Base-by-base conservation (phyloP, 2,113 vertebrate genomes). In the Polypterus bichir region DNA sequence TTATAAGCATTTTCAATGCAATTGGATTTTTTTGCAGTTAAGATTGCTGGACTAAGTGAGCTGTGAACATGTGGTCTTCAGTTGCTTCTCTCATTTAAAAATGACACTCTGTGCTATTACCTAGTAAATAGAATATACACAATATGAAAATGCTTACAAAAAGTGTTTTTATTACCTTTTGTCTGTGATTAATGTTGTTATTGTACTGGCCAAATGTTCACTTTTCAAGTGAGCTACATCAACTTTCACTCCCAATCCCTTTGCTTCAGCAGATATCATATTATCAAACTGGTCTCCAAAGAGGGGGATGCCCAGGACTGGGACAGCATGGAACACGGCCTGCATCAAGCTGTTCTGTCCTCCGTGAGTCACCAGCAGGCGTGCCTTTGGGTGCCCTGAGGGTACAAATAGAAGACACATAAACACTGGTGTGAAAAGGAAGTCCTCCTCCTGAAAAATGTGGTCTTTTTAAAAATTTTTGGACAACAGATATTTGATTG, bases 251-350 rank as follows among this genome's bases (percentile, higher is more conserved):
- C 87, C 81, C 9, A 86, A 59, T 2, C 74, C 76, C 61, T 78
- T 86, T 7, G 71, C 73, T 61, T 80, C 69, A 27, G 80, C 71
- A 5, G 66, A 55, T 48, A 81, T 61, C 69, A 86, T 44, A 48
- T 86, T 88, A 61, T 81, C 81, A 71, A 74, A 71, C 62, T 88
- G 83, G 65, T 89, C 84, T 56, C 70, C 77, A 69, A 82, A 82
- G 46, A 86, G 66, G 9, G 83, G 80, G 54, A 88, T 78, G 45
- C 77, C 84, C 65, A 86, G 71, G 10, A 86, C 73, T 4, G 82
- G 86, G 6, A 88, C 74, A 0, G 72, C 83, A 27, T 86, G 83
- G 51, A 81, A 84, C 60, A 86, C 71, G 3, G 82, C 74, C 69
- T 88, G 82, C 10, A 80, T 73, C 44, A 88, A 48, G 59, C 86